A percentile compares a stretch with the other conserved stretches of the same genome.
Conservation (phyloP, 2,888 invertebrate genomes). For the Ditula angustiorana region DNA sequence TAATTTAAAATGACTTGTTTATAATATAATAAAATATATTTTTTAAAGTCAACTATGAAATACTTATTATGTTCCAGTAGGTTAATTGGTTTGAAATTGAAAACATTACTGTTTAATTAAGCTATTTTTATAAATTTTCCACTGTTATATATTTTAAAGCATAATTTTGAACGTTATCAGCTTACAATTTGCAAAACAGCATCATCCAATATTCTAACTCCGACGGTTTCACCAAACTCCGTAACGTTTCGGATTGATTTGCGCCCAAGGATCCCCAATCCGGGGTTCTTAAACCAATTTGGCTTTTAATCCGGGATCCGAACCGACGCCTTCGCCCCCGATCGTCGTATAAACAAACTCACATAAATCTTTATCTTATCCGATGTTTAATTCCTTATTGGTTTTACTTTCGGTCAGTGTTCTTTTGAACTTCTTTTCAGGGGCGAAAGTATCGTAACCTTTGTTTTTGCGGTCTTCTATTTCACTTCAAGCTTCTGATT, state of each 20-base stretch:
- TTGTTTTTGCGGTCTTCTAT: too few relatives aligned
- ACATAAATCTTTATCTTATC: constrained; percentile 40
- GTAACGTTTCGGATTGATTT: constrained; percentile 66
- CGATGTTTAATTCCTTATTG: constrained; percentile 38
- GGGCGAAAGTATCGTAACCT: too few relatives aligned
- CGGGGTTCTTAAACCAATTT: constrained; percentile 75
- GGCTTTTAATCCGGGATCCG: constrained; percentile 72
- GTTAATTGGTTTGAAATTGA: too few relatives aligned
- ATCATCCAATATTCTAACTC: neutral
- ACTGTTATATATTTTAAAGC: neutral
- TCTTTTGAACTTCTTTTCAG: constrained; percentile 4
- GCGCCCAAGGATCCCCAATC: constrained; percentile 56
- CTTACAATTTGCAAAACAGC: neutral
- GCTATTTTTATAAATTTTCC: too few relatives aligned
- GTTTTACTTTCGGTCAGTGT: constrained; percentile 22
- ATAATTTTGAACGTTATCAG: too few relatives aligned
- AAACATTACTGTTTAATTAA: too few relatives aligned
- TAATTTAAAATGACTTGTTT: too few relatives aligned
- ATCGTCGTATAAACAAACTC: constrained; percentile 38
- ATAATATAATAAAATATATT: too few relatives aligned
- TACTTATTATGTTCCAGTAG: too few relatives aligned
- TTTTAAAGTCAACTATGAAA: too few relatives aligned
- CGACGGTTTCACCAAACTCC: neutral
- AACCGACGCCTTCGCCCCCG: constrained; percentile 62
- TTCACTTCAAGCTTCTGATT: too few relatives aligned